A percentile compares a stretch with the other conserved stretches of the same genome.
phyloP scores from a whole-genome alignment of 2,113 vertebrate genomes.

The Coregonus clupeaformis region DNA sequence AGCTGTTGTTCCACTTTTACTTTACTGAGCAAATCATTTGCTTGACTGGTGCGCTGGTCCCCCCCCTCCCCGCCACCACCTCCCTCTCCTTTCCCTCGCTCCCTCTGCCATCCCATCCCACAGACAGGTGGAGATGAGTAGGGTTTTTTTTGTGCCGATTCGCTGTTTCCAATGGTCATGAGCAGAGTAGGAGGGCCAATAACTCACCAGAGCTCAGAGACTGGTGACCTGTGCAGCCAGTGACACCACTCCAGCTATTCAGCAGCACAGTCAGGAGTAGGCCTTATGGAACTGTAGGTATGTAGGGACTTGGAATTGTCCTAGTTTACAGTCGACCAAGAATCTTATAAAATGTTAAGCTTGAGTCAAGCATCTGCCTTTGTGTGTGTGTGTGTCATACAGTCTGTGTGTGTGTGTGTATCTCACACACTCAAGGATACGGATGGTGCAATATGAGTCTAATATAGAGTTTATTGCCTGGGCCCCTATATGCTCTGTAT shows the following conservation, averaged over 20 bases:
- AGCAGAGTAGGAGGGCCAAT: slow-evolving; percentile 34
- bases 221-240: slow-evolving; percentile 34
- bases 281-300: no score
- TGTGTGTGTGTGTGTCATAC: slow-evolving; percentile 14
- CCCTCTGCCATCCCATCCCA: slow-evolving; percentile 8
- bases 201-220: slow-evolving; percentile 37
- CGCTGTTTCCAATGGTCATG: slow-evolving; percentile 32
- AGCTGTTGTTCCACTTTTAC: slow-evolving; percentile 64
- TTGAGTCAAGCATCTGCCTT: no score
- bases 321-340: no score
- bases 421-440: background rate
- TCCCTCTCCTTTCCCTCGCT: background rate
- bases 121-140: slow-evolving; percentile 10
- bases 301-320: no score
- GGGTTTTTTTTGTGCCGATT: background rate
- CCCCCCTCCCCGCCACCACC: slow-evolving; percentile 3
- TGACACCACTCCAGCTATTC: no score
- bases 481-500: slow-evolving; percentile 26
- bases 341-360: no score
- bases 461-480: slow-evolving; percentile 40
- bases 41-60: slow-evolving; percentile 52
- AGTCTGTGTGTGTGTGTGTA: slow-evolving; percentile 8
- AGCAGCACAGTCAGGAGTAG: slow-evolving; percentile 12
- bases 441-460: slow-evolving; percentile 7
- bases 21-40: slow-evolving; percentile 71